Evolutionary conservation across 2,888 invertebrate species (phyloP).

Genomic region (Drosophila lacicola): DNA sequence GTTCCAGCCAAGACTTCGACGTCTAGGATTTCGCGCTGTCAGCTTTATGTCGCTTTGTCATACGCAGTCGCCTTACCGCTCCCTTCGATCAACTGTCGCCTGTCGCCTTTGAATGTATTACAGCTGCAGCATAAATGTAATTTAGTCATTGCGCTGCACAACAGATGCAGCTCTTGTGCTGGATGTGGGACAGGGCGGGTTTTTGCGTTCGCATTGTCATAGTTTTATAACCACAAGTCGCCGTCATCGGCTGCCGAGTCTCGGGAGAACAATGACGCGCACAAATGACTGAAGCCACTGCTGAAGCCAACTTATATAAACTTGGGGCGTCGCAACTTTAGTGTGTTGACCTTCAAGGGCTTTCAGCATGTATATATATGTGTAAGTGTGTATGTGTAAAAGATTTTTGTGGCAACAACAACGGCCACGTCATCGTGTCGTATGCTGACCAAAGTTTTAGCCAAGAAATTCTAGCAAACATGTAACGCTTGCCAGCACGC

Average conservation of each 20-base stretch:
- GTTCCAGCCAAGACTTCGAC: not conserved
- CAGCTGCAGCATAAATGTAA: slow-evolving; percentile 34
- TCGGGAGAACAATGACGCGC: slow-evolving; percentile 42
- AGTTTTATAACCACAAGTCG: slow-evolving; percentile 48
- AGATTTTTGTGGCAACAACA: slow-evolving; percentile 19
- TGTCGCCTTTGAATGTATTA: slow-evolving; percentile 20
- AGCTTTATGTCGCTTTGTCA: slow-evolving; percentile 35
- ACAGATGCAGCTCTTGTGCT: not conserved
- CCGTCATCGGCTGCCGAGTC: slow-evolving; percentile 15
- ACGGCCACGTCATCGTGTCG: slow-evolving; percentile 59
- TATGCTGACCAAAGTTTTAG: slow-evolving; percentile 35
- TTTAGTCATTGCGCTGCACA: slow-evolving; percentile 52
- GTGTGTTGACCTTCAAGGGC: slow-evolving; percentile 55
- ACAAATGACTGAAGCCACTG: slow-evolving; percentile 35
- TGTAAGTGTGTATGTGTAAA: not conserved
- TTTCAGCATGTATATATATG: slow-evolving; percentile 5
- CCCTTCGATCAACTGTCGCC: not conserved
- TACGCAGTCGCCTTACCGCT: too few species aligned
- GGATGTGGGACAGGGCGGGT: not conserved
- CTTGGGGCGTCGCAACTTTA: slow-evolving; percentile 21
- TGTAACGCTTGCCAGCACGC: slow-evolving; percentile 45
- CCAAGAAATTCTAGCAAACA: slow-evolving; percentile 40
- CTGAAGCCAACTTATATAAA: slow-evolving; percentile 25
- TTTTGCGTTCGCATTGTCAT: slow-evolving; percentile 14
- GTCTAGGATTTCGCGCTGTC: slow-evolving; percentile 27